A percentile compares a stretch with the other conserved stretches of the same genome.
Conservation (phyloP, 1,140 invertebrate species). For the Maconellicoccus hirsutus region DNA sequence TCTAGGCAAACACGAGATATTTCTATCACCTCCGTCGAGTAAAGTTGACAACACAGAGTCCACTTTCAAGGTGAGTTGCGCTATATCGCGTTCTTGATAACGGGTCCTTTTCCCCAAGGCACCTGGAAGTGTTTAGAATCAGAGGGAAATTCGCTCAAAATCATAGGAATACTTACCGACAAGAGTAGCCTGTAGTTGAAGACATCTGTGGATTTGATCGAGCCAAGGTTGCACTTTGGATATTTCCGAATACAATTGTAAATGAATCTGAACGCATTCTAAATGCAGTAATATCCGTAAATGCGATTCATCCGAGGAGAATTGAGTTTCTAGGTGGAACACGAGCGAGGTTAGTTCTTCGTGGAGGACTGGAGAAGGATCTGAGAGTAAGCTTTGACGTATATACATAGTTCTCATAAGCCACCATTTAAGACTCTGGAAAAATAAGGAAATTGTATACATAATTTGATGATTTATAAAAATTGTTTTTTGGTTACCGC, state of each 20-base stretch:
- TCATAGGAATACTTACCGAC: constrained; percentile 27
- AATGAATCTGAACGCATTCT: constrained; percentile 59
- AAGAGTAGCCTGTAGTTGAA: constrained; percentile 55
- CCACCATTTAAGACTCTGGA: constrained; percentile 55
- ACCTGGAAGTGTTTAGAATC: constrained; percentile 38
- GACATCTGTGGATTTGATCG: constrained; percentile 45
- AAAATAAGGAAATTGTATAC: constrained; percentile 33
- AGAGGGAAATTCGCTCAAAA: not conserved
- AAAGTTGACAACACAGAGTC: constrained; percentile 34
- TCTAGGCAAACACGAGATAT: constrained; percentile 42
- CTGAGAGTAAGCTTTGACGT: constrained; percentile 62
- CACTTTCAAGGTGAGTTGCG: constrained; percentile 66
- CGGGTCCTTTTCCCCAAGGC: constrained; percentile 78
- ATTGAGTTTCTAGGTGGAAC: constrained; percentile 39
- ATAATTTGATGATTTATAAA: constrained; percentile 41
- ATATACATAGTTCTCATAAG: constrained; percentile 52
- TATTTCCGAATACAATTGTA: constrained; percentile 57
- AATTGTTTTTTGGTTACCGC: constrained; percentile 45
- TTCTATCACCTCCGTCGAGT: constrained; percentile 30
- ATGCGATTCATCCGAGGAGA: constrained; percentile 37
- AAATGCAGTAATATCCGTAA: constrained; percentile 52
- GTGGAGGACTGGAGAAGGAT: constrained; percentile 51
- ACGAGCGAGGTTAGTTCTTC: constrained; percentile 46
- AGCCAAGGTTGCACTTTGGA: constrained; percentile 54
- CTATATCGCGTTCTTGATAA: constrained; percentile 65